Percentiles rank a stretch among this genome's conserved stretches.
These are phyloP conservation scores for Xerus inauris DNA, from an alignment of 2,113 vertebrate species.

Conservation along the genomic window DNA sequence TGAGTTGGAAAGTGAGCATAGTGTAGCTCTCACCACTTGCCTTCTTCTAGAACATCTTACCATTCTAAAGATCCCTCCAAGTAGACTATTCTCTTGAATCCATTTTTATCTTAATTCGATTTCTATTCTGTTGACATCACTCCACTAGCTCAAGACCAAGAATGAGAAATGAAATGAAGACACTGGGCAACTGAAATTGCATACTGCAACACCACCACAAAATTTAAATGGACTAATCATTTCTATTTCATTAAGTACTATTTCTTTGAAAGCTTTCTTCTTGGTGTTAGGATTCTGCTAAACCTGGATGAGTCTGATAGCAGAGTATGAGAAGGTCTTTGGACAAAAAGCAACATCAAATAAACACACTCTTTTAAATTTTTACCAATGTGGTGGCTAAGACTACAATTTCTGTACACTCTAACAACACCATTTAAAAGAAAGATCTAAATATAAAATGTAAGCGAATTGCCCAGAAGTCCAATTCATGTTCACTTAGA, in stretches of 20 bases:
- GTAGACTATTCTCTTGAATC: neutral
- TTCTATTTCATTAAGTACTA: neutral
- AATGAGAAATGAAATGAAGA: neutral
- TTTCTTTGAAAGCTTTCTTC: neutral
- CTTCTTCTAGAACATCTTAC: neutral
- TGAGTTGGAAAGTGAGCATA: neutral
- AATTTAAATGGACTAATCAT: no score
- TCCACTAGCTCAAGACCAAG: neutral
- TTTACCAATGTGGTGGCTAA: neutral
- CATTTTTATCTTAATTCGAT: neutral
- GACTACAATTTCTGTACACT: neutral
- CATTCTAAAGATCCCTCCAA: neutral
- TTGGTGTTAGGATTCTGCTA: neutral
- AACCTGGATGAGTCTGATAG: neutral
- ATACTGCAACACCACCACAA: neutral
- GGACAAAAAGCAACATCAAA: neutral
- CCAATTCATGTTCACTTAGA: slow-evolving; percentile 19
- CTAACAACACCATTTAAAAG: neutral
- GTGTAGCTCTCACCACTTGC: neutral
- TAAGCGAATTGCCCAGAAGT: slow-evolving; percentile 25
- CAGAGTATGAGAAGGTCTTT: neutral
- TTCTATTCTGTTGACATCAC: neutral
- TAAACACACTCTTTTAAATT: neutral
- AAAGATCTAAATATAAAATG: neutral
- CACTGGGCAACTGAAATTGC: neutral